phyloP scores from a whole-genome alignment of 1,140 invertebrate genomes.

The Hetaerina americana region DNA sequence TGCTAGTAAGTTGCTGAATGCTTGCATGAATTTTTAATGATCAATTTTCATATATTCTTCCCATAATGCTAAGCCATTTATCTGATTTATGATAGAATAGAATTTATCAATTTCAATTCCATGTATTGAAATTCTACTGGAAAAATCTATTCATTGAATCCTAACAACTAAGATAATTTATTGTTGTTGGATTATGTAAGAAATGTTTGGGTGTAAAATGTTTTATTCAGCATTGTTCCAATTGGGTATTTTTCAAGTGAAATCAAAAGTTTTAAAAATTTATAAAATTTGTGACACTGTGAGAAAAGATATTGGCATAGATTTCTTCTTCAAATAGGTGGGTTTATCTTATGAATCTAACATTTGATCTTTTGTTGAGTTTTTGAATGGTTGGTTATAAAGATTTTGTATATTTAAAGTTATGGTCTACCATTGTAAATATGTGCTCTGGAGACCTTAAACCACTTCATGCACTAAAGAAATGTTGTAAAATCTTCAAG shows the following conservation, averaged over 20 bases:
- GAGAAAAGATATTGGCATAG: background rate
- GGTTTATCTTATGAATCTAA: background rate
- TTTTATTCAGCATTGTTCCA: background rate
- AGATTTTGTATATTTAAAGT: background rate
- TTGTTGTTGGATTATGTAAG: background rate
- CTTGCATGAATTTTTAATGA: background rate
- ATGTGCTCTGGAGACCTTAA: background rate
- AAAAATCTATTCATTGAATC: background rate
- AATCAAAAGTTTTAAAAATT: background rate
- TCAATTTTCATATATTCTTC: background rate
- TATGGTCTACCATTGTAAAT: background rate
- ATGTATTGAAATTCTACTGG: background rate
- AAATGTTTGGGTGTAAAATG: background rate
- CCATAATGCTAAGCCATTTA: background rate
- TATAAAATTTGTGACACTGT: background rate
- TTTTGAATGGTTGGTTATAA: background rate
- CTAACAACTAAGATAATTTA: background rate
- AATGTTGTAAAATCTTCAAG: background rate
- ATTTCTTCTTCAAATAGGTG: background rate
- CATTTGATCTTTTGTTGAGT: background rate
- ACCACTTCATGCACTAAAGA: background rate
- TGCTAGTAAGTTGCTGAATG: background rate
- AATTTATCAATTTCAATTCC: background rate
- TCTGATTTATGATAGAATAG: background rate
- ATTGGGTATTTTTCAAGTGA: background rate